Evolutionary conservation across 2,113 vertebrate genomes (phyloP).

Genomic region (Carollia perspicillata): DNA sequence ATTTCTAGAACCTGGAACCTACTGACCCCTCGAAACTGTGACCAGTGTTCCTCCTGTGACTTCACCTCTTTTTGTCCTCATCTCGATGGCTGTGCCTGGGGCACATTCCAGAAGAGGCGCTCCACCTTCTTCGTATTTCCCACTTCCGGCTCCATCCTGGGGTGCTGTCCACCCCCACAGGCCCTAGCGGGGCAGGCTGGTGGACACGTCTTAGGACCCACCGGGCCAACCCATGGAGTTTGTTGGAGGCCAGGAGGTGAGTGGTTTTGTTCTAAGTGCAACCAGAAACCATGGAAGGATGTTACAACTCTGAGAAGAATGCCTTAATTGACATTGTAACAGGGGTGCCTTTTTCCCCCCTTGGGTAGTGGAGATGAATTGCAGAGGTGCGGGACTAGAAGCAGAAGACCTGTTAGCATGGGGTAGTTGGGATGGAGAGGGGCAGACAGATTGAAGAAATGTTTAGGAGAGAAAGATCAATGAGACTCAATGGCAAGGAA

Average conservation of each 20-base stretch:
- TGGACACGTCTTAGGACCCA: neutral
- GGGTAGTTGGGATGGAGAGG: neutral
- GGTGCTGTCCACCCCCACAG: neutral
- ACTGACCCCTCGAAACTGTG: neutral
- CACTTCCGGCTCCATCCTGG: neutral
- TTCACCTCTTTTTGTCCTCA: neutral
- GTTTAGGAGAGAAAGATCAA: neutral
- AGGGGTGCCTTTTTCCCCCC: neutral
- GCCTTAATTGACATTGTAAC: neutral
- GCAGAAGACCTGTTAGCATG: neutral
- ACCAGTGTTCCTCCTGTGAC: neutral
- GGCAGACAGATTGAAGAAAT: neutral
- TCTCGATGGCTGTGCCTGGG: neutral
- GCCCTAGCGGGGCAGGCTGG: neutral
- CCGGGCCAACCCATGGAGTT: neutral
- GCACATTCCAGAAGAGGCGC: neutral
- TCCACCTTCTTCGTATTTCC: neutral
- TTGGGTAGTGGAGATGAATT: neutral
- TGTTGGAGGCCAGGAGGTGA: neutral
- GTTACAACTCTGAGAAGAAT: neutral
- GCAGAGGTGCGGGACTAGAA: neutral
- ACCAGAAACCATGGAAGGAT: neutral
- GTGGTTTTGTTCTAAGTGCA: slow-evolving; percentile 29
- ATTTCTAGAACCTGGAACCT: neutral
- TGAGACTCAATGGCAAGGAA: neutral